Conservation (phyloP, 2,888 invertebrate genomes). For the Leptopilina myrica region DNA sequence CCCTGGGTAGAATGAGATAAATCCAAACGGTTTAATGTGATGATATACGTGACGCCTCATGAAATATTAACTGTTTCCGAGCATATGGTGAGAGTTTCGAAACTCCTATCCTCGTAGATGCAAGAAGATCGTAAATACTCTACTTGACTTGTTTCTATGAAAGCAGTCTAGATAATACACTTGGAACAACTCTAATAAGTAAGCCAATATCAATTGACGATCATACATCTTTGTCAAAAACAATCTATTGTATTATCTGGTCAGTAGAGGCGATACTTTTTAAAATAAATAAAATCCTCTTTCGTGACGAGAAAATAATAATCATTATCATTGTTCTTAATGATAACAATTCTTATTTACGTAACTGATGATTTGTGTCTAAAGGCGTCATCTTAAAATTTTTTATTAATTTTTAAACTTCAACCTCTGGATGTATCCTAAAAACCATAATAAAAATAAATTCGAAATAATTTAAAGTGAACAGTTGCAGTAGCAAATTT, state of each 20-base stretch:
- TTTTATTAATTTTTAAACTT: too few species aligned
- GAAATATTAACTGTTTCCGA: conserved; percentile 25
- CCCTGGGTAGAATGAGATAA: conserved; percentile 11
- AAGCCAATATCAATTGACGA: background rate
- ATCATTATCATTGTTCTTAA: too few species aligned
- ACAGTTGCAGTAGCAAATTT: background rate
- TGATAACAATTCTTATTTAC: too few species aligned
- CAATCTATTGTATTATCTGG: too few species aligned
- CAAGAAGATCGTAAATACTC: conserved; percentile 27
- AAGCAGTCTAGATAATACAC: conserved; percentile 16
- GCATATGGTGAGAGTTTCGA: conserved; percentile 28
- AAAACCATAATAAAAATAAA: background rate
- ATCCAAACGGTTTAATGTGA: conserved; percentile 24
- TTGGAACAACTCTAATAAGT: conserved; percentile 17
- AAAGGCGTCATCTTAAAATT: too few species aligned
- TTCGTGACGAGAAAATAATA: too few species aligned
- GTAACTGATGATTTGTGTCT: too few species aligned
- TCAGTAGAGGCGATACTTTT: too few species aligned
- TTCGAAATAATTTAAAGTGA: background rate
- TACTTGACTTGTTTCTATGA: conserved; percentile 1
- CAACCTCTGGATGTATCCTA: too few species aligned
- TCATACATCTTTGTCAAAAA: too few species aligned
- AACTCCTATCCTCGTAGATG: conserved; percentile 27
- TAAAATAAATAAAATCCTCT: too few species aligned
- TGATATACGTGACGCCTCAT: conserved; percentile 27